A percentile compares a stretch with the other conserved stretches of the same genome.
phyloP scores from a whole-genome alignment of 2,888 invertebrate species.

The Callinectes sapidus region DNA sequence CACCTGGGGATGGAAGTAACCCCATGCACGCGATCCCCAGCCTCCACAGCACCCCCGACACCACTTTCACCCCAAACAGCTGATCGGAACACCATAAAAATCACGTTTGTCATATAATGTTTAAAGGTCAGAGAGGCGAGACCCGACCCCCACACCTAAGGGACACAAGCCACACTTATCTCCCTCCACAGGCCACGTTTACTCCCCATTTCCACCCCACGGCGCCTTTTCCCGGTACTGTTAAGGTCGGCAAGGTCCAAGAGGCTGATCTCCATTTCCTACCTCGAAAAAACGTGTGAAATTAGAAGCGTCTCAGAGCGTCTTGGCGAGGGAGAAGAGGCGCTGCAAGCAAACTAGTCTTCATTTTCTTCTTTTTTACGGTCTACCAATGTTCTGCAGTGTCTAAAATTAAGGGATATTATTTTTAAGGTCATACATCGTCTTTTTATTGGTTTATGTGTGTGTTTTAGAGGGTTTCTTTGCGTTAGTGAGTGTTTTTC shows the following conservation, averaged over 20 bases:
- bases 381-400: no score
- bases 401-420: background rate
- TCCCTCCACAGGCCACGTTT: background rate
- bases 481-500: background rate
- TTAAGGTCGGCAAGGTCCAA: background rate
- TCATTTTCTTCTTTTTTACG: background rate
- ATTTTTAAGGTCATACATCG: background rate
- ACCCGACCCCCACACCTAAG: constrained; percentile 24
- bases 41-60: background rate
- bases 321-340: constrained; percentile 64
- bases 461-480: background rate
- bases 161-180: constrained; percentile 59
- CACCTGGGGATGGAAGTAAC: background rate
- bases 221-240: background rate
- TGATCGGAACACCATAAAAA: background rate
- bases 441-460: background rate
- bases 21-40: background rate
- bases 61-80: background rate
- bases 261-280: background rate
- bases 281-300: constrained; percentile 42
- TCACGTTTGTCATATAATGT: constrained; percentile 2
- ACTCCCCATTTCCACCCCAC: background rate
- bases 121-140: constrained; percentile 58
- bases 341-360: constrained; percentile 53
- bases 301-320: background rate